These are phyloP conservation scores for Scophthalmus maximus DNA, from an alignment of 2,113 vertebrate species.

Conservation along the genomic window DNA sequence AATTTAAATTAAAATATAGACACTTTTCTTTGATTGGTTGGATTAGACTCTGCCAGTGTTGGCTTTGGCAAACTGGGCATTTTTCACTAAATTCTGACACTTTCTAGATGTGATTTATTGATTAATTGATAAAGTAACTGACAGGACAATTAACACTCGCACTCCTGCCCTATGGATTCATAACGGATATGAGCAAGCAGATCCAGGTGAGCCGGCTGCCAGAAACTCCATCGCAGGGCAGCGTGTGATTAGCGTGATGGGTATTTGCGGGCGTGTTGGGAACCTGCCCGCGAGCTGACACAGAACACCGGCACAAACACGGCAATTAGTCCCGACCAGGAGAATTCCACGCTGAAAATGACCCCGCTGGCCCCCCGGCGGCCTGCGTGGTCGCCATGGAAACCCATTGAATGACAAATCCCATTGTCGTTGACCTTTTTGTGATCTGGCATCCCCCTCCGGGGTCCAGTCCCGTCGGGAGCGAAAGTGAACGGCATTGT, in stretches of 20 bases:
- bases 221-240: slow-evolving; percentile 44
- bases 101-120: background rate
- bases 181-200: slow-evolving; percentile 10
- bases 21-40: background rate
- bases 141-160: background rate
- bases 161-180: background rate
- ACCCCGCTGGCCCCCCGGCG: slow-evolving; percentile 38
- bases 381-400: slow-evolving; percentile 58
- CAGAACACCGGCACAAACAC: slow-evolving; percentile 60
- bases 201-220: slow-evolving; percentile 14
- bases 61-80: background rate
- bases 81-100: background rate
- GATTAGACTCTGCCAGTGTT: background rate
- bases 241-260: slow-evolving; percentile 69
- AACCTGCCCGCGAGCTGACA: slow-evolving; percentile 64
- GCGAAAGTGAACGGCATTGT: slow-evolving; percentile 70
- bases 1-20: too few species aligned
- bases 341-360: slow-evolving; percentile 62
- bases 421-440: slow-evolving; percentile 76
- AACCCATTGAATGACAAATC: slow-evolving; percentile 68
- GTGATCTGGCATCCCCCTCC: slow-evolving; percentile 45
- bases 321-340: slow-evolving; percentile 70
- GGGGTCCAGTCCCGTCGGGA: slow-evolving; percentile 50
- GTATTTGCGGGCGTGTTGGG: slow-evolving; percentile 66
- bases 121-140: background rate